Percentiles rank a stretch among this genome's conserved stretches.
Evolutionary conservation across 2,888 invertebrate genomes (phyloP).

Genomic region (Napeogenes inachia): DNA sequence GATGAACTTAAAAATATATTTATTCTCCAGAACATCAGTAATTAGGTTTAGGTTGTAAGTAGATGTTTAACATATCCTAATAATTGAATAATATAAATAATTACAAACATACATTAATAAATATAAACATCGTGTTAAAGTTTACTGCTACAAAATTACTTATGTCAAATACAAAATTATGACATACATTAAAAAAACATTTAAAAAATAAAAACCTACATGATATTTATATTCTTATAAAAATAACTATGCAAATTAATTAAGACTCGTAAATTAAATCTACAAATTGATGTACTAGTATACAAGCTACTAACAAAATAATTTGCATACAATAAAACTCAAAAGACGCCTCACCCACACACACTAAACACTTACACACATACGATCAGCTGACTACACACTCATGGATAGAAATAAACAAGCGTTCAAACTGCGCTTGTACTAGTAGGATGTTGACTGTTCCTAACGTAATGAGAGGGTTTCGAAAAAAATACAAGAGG

Average conservation of each 20-base stretch:
- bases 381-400: conserved; percentile 66
- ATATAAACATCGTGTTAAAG: too few relatives aligned
- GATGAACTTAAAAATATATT: too few relatives aligned
- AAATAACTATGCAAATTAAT: conserved; percentile 7
- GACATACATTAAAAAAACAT: background rate
- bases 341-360: conserved; percentile 25
- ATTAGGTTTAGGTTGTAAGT: too few relatives aligned
- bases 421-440: conserved; percentile 46
- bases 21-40: too few relatives aligned
- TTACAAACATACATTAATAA: too few relatives aligned
- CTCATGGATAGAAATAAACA: conserved; percentile 51
- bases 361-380: conserved; percentile 37
- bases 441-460: conserved; percentile 57
- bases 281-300: conserved; percentile 3
- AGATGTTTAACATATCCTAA: too few relatives aligned
- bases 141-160: background rate
- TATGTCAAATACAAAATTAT: background rate
- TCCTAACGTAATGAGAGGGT: conserved; percentile 65
- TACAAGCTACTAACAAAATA: conserved; percentile 2
- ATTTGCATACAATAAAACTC: conserved; percentile 5
- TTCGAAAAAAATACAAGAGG: conserved; percentile 67
- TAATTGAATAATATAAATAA: too few relatives aligned
- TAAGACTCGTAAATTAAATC: conserved; percentile 5
- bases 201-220: background rate
- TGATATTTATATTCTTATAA: conserved; percentile 2